Evolutionary conservation across 1,140 invertebrate genomes (phyloP).

Genomic region (Meloidogyne floridensis): DNA sequence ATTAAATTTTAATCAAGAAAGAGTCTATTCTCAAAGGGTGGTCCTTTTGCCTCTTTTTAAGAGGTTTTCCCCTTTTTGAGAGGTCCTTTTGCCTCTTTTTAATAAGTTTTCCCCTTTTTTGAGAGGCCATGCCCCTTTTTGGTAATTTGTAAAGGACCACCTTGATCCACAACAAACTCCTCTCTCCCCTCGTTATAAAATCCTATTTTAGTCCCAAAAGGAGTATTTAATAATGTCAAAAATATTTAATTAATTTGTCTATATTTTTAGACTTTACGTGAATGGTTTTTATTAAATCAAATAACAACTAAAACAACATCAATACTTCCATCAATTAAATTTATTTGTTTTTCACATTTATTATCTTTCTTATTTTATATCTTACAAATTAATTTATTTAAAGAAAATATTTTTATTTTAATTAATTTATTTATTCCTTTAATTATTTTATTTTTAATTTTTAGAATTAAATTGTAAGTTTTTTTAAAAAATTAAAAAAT

Average conservation of each 20-base stretch:
- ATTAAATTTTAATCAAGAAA: no score
- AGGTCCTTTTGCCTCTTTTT: not conserved
- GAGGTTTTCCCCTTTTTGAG: no score
- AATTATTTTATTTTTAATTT: conserved; percentile 13
- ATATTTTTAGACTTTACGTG: conserved; percentile 29
- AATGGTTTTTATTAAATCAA: conserved; percentile 32
- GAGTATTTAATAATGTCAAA: no score
- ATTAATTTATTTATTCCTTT: conserved; percentile 22
- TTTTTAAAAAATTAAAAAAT: not conserved
- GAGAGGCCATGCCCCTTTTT: no score
- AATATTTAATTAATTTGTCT: not conserved
- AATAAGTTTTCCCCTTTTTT: no score
- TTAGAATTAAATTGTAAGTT: conserved; percentile 25
- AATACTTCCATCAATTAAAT: conserved; percentile 16
- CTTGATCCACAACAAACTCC: no score
- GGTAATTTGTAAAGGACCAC: no score
- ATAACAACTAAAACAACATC: not conserved
- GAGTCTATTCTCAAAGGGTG: no score
- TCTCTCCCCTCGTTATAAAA: no score
- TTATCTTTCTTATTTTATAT: conserved; percentile 20
- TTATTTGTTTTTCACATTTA: conserved; percentile 18
- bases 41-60: not conserved
- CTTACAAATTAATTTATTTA: conserved; percentile 26
- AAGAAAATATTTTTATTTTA: conserved; percentile 5
- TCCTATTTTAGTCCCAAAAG: no score